A percentile compares a stretch with the other conserved stretches of the same genome.
phyloP scores from a whole-genome alignment of 1,140 invertebrate genomes.

The Penaeus japonicus region DNA sequence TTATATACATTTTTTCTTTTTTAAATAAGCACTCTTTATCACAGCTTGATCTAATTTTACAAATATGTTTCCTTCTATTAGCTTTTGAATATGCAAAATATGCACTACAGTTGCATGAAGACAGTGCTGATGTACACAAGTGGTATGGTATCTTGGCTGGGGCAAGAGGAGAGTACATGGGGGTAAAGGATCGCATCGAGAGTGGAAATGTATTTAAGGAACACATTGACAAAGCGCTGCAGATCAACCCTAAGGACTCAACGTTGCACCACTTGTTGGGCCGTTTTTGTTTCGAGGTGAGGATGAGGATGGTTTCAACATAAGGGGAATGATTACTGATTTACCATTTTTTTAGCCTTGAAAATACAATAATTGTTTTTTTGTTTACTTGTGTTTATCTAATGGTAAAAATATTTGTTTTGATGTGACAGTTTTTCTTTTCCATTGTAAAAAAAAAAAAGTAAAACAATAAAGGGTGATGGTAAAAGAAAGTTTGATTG shows the following conservation, averaged over 20 bases:
- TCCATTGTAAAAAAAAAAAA: too few relatives aligned
- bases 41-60: neutral
- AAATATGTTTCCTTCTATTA: conserved; percentile 59
- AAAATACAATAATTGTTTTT: too few relatives aligned
- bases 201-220: conserved; percentile 76
- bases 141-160: conserved; percentile 81
- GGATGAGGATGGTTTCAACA: conserved; percentile 35
- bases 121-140: conserved; percentile 75
- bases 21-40: too few relatives aligned
- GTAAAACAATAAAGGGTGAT: too few relatives aligned
- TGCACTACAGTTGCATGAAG: conserved; percentile 69
- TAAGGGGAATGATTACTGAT: neutral
- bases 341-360: too few relatives aligned
- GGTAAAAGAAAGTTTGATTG: too few relatives aligned
- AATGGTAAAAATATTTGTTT: too few relatives aligned
- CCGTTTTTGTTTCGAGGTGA: conserved; percentile 75
- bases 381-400: too few relatives aligned
- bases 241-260: conserved; percentile 73
- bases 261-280: conserved; percentile 77
- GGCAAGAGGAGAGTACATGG: conserved; percentile 69
- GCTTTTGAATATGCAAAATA: conserved; percentile 71
- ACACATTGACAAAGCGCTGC: conserved; percentile 76
- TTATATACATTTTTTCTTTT: neutral
- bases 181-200: conserved; percentile 74
- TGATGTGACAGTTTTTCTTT: too few relatives aligned